Conservation (phyloP, 2,113 vertebrate genomes). For the Centrocercus urophasianus region DNA sequence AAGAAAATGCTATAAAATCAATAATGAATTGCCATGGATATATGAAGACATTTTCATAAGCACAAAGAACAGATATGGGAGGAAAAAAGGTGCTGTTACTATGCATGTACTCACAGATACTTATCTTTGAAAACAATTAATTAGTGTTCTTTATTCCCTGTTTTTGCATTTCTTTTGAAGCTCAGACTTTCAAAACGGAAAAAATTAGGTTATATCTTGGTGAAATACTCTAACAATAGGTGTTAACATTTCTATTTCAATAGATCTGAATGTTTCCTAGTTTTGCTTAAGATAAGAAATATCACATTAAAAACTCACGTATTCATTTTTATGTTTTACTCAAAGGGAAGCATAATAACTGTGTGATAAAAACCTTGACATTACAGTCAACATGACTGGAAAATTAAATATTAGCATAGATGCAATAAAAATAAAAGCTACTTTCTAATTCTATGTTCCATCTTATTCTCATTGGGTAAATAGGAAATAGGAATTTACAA, state of each 20-base stretch:
- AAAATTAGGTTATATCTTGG: background rate
- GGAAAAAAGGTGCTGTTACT: background rate
- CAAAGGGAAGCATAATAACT: background rate
- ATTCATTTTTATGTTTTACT: background rate
- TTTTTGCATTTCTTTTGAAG: background rate
- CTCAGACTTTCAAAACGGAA: background rate
- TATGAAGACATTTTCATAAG: slow-evolving; percentile 10
- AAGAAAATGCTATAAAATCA: slow-evolving; percentile 16
- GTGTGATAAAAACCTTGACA: background rate
- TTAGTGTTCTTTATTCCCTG: background rate
- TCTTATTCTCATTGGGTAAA: background rate
- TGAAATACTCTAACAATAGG: background rate
- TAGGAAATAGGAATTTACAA: background rate
- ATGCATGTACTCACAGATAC: background rate
- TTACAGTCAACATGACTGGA: background rate
- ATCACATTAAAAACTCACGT: background rate
- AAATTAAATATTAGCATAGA: background rate
- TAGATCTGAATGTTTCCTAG: background rate
- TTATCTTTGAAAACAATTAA: slow-evolving; percentile 19
- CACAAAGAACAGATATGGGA: background rate
- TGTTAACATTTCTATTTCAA: background rate
- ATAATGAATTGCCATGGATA: slow-evolving; percentile 12
- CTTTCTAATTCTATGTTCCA: background rate
- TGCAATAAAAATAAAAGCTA: background rate
- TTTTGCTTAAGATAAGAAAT: background rate